Conservation (phyloP, 2,888 invertebrate genomes). For the Synanthedon andrenaeformis region DNA sequence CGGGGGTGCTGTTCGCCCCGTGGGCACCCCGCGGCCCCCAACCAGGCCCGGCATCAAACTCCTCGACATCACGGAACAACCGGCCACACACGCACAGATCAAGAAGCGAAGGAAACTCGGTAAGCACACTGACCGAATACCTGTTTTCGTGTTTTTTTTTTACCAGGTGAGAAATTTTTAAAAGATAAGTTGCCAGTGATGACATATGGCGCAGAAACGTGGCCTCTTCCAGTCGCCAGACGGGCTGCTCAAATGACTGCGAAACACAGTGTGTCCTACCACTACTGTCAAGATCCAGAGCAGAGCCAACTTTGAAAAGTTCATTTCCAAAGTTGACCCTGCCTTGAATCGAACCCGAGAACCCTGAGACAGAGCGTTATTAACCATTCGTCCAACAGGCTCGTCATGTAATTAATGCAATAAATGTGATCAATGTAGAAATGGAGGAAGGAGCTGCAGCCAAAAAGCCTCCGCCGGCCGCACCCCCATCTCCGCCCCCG, state of each 20-base stretch:
- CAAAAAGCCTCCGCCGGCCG: conserved; percentile 43
- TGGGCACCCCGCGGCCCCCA: conserved; percentile 70
- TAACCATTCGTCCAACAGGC: too few species aligned
- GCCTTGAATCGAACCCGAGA: too few species aligned
- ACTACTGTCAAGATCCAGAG: too few species aligned
- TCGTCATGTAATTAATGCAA: too few species aligned
- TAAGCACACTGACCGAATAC: conserved; percentile 21
- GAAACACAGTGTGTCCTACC: too few species aligned
- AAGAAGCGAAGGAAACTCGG: conserved; percentile 87
- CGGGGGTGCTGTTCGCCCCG: conserved; percentile 26
- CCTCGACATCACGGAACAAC: conserved; percentile 93
- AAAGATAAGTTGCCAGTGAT: conserved; percentile 12
- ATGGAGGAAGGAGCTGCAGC: conserved; percentile 50
- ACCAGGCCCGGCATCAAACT: conserved; percentile 94
- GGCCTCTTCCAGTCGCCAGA: too few species aligned
- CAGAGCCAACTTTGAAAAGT: too few species aligned
- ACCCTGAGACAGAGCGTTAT: too few species aligned
- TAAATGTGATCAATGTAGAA: conserved; percentile 21
- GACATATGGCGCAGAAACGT: too few species aligned
- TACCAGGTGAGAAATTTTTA: conserved; percentile 14
- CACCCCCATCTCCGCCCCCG: conserved; percentile 46
- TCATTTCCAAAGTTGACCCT: too few species aligned
- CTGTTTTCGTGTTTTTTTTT: background rate
- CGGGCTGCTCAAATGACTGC: too few species aligned
- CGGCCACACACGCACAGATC: conserved; percentile 78